Percentiles rank a stretch among this genome's conserved stretches.
Evolutionary conservation across 2,113 vertebrate genomes (phyloP).

Genomic region (Typhlomys cinereus): DNA sequence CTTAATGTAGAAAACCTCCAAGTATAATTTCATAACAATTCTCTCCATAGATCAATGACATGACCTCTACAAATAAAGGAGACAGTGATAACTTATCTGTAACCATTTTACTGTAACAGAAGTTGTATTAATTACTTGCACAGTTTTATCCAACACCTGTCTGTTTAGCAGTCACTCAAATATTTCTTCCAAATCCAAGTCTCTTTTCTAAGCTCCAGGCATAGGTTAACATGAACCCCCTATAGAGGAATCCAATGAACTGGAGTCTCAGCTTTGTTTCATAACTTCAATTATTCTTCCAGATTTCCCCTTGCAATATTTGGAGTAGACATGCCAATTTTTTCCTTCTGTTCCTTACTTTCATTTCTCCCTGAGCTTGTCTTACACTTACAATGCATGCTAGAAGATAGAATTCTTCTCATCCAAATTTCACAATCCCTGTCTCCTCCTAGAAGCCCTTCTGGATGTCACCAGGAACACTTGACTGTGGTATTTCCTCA

Average conservation of each 20-base stretch:
- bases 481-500: neutral
- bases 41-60: neutral
- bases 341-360: neutral
- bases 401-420: neutral
- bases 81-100: neutral
- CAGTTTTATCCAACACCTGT: neutral
- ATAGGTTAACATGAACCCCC: no score
- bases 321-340: neutral
- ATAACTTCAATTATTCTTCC: neutral
- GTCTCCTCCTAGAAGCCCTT: neutral
- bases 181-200: neutral
- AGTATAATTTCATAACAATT: no score
- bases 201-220: neutral
- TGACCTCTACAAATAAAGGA: no score
- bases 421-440: neutral
- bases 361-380: neutral
- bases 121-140: neutral
- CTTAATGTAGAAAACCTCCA: neutral
- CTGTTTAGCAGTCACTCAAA: neutral
- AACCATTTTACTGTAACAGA: neutral
- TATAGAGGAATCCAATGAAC: neutral
- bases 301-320: no score
- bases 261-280: neutral
- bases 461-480: neutral
- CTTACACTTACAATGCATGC: no score